A percentile compares a stretch with the other conserved stretches of the same genome.
Evolutionary conservation across 2,888 invertebrate genomes (phyloP).

Genomic region (Drepanosiphum platanoidis): DNA sequence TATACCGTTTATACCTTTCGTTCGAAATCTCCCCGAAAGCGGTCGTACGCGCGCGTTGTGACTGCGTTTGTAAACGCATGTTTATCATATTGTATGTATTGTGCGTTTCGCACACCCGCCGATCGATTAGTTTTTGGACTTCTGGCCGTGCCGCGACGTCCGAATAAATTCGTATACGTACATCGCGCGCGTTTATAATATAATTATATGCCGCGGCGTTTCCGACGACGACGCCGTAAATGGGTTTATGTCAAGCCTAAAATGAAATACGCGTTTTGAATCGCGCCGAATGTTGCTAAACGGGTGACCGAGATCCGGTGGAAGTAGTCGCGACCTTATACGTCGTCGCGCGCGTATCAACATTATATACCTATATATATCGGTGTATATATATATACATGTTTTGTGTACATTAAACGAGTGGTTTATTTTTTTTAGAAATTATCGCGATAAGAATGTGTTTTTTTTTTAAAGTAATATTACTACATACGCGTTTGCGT

Average conservation of each 20-base stretch:
- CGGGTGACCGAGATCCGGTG: conserved; percentile 57
- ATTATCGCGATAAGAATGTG: background rate
- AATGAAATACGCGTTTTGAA: conserved; percentile 3
- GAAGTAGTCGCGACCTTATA: conserved; percentile 46
- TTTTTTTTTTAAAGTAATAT: background rate
- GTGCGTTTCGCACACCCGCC: background rate
- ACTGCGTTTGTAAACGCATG: background rate
- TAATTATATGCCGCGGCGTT: background rate
- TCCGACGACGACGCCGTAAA: conserved; percentile 24
- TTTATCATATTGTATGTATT: background rate
- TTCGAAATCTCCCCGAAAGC: too few relatives aligned
- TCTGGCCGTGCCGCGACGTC: background rate
- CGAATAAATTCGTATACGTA: too few relatives aligned
- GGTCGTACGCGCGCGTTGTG: background rate
- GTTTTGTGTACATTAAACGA: background rate
- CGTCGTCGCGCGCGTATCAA: background rate
- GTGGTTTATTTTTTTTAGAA: background rate
- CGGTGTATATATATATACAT: too few relatives aligned
- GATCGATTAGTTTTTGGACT: background rate
- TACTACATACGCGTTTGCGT: too few relatives aligned
- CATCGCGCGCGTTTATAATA: background rate
- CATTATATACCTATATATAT: background rate
- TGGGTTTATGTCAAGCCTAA: conserved; percentile 29
- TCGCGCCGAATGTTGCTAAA: conserved; percentile 33
- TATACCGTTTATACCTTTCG: too few relatives aligned